Conservation (phyloP, 2,888 invertebrate species). For the Mythimna pallens region DNA sequence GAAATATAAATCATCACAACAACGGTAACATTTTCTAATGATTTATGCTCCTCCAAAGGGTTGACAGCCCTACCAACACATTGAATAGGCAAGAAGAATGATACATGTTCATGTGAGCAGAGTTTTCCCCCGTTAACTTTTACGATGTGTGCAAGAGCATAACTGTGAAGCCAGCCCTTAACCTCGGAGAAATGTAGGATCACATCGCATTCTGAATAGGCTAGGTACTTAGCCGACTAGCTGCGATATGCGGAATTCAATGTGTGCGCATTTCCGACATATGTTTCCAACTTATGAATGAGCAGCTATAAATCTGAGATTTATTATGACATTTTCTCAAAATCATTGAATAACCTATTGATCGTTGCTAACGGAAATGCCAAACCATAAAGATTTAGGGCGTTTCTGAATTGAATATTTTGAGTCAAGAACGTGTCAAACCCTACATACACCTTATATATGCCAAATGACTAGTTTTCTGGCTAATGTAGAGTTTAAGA, state of each 20-base stretch:
- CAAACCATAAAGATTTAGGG: too few species aligned
- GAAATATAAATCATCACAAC: not conserved
- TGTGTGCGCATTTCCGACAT: conserved; percentile 21
- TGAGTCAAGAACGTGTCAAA: too few species aligned
- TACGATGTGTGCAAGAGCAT: conserved; percentile 59
- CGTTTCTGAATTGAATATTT: too few species aligned
- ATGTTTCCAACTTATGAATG: conserved; percentile 15
- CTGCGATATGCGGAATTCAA: conserved; percentile 37
- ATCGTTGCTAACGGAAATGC: not conserved
- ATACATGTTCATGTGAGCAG: conserved; percentile 40
- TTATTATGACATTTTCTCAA: conserved; percentile 25
- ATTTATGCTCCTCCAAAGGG: not conserved
- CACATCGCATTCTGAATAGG: conserved; percentile 59
- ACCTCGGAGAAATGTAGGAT: conserved; percentile 62
- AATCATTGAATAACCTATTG: conserved; percentile 2
- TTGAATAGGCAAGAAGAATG: conserved; percentile 43
- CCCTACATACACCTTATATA: too few species aligned
- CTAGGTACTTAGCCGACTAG: conserved; percentile 32
- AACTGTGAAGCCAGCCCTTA: conserved; percentile 65
- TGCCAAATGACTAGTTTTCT: too few species aligned
- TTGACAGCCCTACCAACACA: conserved; percentile 41
- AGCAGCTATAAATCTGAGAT: conserved; percentile 18
- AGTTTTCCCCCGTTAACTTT: conserved; percentile 60
- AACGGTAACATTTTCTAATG: not conserved
- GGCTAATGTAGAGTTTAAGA: too few species aligned